phyloP scores from a whole-genome alignment of 2,113 vertebrate genomes.

The Campylomormyrus tamandua region DNA sequence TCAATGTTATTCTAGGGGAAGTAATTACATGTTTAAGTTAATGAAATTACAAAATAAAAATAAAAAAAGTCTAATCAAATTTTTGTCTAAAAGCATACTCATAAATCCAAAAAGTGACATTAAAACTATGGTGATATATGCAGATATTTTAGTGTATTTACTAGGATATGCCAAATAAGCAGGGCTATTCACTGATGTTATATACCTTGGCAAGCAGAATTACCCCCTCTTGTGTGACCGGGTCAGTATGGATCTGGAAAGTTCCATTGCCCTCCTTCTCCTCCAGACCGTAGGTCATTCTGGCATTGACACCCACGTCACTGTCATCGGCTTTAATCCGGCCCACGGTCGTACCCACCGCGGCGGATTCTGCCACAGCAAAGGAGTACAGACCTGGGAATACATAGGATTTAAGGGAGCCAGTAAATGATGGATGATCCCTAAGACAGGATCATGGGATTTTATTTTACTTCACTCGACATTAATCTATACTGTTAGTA shows the following conservation, averaged over 20 bases:
- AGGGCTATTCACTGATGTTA: neutral
- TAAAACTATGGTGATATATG: neutral
- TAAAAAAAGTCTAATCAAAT: neutral
- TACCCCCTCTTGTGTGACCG: constrained; percentile 80
- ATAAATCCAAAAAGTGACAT: neutral
- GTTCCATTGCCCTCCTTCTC: constrained; percentile 60
- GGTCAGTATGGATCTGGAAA: constrained; percentile 72
- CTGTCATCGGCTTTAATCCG: constrained; percentile 74
- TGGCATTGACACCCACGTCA: constrained; percentile 76
- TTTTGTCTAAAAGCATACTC: neutral
- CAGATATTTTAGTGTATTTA: neutral
- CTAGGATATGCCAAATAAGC: neutral
- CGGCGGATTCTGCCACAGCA: constrained; percentile 66
- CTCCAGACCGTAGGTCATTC: constrained; percentile 78
- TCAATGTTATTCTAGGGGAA: constrained; percentile 2
- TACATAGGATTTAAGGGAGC: constrained; percentile 29
- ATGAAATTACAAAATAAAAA: neutral
- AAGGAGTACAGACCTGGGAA: constrained; percentile 72
- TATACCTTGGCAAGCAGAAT: constrained; percentile 75
- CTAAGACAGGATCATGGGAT: neutral
- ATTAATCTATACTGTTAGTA: neutral
- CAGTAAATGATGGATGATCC: constrained; percentile 14
- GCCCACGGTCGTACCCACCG: constrained; percentile 68
- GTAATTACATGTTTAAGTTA: neutral
- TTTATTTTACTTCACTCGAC: neutral